Evolutionary conservation across 2,888 invertebrate genomes (phyloP).

Genomic region (Melinaea menophilus): DNA sequence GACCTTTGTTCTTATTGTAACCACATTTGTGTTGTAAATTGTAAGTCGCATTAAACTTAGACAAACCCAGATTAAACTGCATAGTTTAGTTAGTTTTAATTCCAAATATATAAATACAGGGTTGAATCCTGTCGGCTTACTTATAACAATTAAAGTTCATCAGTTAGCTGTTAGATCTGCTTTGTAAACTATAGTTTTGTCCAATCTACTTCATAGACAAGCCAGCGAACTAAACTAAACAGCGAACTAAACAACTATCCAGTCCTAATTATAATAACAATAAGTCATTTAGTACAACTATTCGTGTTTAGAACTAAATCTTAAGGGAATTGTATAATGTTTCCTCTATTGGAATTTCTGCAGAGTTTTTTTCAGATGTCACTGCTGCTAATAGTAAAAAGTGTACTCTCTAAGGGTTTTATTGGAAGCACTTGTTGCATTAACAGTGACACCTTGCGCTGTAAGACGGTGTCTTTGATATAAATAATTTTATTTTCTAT

Average conservation of each 20-base stretch:
- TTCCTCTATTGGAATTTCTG: background rate
- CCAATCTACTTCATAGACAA: background rate
- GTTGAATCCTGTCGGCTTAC: constrained; percentile 30
- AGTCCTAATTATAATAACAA: too few species aligned
- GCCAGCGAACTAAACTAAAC: too few species aligned
- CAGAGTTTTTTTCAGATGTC: background rate
- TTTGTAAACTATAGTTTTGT: constrained; percentile 20
- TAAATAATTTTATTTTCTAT: background rate
- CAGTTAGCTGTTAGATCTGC: constrained; percentile 25
- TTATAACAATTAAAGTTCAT: constrained; percentile 36
- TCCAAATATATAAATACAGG: constrained; percentile 36
- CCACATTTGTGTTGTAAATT: constrained; percentile 30
- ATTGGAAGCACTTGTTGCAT: constrained; percentile 2
- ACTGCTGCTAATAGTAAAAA: background rate
- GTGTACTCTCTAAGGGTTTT: background rate
- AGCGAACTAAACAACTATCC: too few species aligned
- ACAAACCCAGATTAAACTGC: constrained; percentile 39
- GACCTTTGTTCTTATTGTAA: constrained; percentile 29
- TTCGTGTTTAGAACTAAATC: too few species aligned
- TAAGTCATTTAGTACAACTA: too few species aligned
- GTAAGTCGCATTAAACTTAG: constrained; percentile 22
- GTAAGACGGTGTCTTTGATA: background rate
- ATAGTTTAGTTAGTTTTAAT: constrained; percentile 49
- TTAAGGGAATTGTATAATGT: too few species aligned
- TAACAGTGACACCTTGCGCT: background rate